Conservation (phyloP, 2,113 vertebrate genomes). For the Brachyhypopomus occidentalis region DNA sequence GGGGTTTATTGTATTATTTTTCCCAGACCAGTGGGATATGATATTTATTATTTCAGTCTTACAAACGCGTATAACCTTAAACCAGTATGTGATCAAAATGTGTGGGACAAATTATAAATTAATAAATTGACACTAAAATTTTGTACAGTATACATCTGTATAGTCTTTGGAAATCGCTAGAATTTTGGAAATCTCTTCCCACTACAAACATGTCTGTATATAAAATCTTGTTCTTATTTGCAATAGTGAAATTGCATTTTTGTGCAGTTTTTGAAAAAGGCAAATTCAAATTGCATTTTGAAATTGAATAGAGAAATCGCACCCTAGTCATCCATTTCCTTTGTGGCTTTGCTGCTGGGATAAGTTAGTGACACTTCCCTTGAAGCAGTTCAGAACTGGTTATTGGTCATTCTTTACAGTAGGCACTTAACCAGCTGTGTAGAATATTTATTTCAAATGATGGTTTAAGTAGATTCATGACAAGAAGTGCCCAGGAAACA, state of each 20-base stretch:
- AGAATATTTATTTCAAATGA: no score
- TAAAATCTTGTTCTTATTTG: not conserved
- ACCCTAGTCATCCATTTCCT: not conserved
- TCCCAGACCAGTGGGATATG: not conserved
- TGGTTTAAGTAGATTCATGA: not conserved
- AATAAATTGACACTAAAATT: not conserved
- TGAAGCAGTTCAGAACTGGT: no score
- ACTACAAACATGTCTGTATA: not conserved
- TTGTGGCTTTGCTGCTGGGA: not conserved
- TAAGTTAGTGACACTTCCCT: no score
- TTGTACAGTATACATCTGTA: not conserved
- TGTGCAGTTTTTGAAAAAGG: not conserved
- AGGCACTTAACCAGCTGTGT: no score
- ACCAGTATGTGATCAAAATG: not conserved
- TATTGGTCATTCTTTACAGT: no score
- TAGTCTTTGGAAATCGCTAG: no score
- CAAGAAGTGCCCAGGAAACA: not conserved
- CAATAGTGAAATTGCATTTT: no score
- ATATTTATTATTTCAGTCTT: not conserved
- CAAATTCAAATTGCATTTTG: not conserved
- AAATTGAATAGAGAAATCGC: no score
- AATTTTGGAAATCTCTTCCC: not conserved
- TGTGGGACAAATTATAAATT: not conserved
- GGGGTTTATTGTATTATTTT: not conserved
- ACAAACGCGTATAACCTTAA: not conserved